phyloP scores from a whole-genome alignment of 2,113 vertebrate species.

The Sinocyclocheilus anshuiensis region DNA sequence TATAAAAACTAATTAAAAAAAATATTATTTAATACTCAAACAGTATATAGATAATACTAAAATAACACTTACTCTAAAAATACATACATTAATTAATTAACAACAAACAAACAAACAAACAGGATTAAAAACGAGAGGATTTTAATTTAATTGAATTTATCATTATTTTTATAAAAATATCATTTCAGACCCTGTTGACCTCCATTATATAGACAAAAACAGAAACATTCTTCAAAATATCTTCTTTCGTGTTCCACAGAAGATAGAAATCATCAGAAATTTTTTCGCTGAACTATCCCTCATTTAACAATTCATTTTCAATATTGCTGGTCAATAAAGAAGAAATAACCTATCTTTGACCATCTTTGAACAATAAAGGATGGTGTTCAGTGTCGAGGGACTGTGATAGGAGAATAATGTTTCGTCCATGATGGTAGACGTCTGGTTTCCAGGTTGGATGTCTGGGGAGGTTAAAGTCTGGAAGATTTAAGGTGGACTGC shows the following conservation, averaged over 20 bases:
- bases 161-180: neutral
- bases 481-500: constrained; percentile 52
- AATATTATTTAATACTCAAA: too few relatives aligned
- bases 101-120: too few relatives aligned
- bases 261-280: too few relatives aligned
- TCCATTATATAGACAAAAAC: neutral
- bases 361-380: neutral
- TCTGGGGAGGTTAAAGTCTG: constrained; percentile 37
- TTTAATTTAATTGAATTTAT: too few relatives aligned
- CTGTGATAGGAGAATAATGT: neutral
- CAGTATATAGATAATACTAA: neutral
- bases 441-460: constrained; percentile 35
- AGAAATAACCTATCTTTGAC: neutral
- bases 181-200: neutral
- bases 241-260: neutral
- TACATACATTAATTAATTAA: neutral
- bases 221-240: constrained; percentile 1
- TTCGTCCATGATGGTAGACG: neutral
- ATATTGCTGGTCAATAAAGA: neutral
- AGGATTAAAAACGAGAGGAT: too few relatives aligned
- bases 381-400: neutral
- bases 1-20: neutral
- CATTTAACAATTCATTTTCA: neutral
- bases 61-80: neutral
- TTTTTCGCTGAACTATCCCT: neutral